phyloP scores from a whole-genome alignment of 2,113 vertebrate species.

The Anhinga anhinga region DNA sequence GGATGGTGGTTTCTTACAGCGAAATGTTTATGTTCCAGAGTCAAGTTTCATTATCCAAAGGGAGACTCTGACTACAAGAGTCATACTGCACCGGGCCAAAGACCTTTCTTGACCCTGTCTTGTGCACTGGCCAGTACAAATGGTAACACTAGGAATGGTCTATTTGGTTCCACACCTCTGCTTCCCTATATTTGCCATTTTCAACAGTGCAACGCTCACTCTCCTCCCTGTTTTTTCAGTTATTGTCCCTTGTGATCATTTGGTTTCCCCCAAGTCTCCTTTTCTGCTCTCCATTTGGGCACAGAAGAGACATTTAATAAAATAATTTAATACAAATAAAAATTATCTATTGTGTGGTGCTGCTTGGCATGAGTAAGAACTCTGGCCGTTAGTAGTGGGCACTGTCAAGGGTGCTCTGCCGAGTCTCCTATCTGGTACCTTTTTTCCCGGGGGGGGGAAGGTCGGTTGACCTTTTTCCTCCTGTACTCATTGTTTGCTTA shows the following conservation, averaged over 20 bases:
- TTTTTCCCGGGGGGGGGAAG: background rate
- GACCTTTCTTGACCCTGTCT: background rate
- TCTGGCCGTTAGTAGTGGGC: background rate
- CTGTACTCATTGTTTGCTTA: background rate
- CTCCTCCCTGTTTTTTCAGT: background rate
- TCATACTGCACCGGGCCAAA: background rate
- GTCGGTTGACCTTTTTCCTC: background rate
- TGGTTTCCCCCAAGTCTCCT: background rate
- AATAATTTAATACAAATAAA: background rate
- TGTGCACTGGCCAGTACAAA: background rate
- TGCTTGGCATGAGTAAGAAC: background rate
- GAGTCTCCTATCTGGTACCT: background rate
- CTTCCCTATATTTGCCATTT: background rate
- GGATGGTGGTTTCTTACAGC: background rate
- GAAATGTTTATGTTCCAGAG: background rate
- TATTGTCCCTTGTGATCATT: background rate
- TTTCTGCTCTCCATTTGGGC: background rate
- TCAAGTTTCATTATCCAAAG: background rate
- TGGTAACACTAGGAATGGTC: background rate
- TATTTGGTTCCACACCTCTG: background rate
- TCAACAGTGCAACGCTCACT: background rate
- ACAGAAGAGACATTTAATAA: background rate
- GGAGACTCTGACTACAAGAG: background rate
- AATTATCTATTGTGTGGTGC: background rate
- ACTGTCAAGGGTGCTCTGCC: background rate